phyloP scores from a whole-genome alignment of 2,797 vertebrate species.

The Dendrocincla tyrannina region DNA sequence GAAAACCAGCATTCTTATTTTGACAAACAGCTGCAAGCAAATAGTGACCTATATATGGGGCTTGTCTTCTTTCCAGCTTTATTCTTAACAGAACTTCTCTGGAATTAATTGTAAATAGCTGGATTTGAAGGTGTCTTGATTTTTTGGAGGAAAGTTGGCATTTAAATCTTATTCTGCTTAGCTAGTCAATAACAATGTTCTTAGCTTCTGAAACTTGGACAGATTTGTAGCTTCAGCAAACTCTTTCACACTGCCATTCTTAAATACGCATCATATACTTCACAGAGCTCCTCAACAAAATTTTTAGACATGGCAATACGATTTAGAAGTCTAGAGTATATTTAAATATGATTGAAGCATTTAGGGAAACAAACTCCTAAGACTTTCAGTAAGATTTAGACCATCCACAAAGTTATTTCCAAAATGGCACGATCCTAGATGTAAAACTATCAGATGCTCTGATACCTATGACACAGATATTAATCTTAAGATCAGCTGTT shows the following conservation, averaged over 20 bases:
- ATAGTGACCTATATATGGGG: not conserved
- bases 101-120: not conserved
- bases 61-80: not conserved
- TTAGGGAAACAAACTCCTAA: not conserved
- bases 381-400: not conserved
- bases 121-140: not conserved
- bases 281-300: not conserved
- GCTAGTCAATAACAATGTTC: slow-evolving; percentile 4
- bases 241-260: not conserved
- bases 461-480: not conserved
- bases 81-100: not conserved
- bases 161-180: slow-evolving; percentile 11
- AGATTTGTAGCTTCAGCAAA: slow-evolving; percentile 21
- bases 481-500: not conserved
- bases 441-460: not conserved
- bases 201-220: not conserved
- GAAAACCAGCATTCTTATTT: not conserved
- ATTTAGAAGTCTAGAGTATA: not conserved
- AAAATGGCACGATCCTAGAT: not conserved
- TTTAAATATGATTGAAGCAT: not conserved
- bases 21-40: slow-evolving; percentile 7
- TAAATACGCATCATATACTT: not conserved
- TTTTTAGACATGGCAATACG: not conserved
- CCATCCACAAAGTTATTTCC: not conserved
- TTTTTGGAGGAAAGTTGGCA: not conserved